Evolutionary conservation across 2,113 vertebrate species (phyloP), one percentile per base, ranked within the genome.

Genomic region (Barbus barbus): DNA sequence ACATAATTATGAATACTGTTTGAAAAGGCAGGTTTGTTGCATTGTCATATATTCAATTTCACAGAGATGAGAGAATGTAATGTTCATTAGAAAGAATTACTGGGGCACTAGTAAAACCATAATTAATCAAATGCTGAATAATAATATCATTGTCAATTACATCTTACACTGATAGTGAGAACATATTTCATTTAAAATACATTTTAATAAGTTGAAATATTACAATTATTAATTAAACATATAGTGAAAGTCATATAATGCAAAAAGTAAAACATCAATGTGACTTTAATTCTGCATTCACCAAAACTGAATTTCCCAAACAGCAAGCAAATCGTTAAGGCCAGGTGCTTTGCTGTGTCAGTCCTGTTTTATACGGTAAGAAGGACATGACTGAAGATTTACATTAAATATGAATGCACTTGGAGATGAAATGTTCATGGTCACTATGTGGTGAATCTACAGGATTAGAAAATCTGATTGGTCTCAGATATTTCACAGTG

Each of bases 291-390:
- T 26, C 7, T 9, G 56, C 9, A n/a, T 58, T 58, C 9, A 65
- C 1, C 63, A 67, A 4, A 33, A 3, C 24, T 46, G 72, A 74
- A 58, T 78, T 38, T 20, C 48, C 31, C 31, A 78, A 28, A 28
- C 46, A 81, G 18, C 74, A 36, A 36, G 31, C 46, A 69, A 46
- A 31, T 73, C 48, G 61, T 79, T 72, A 53, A 63, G 20, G 76
- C 82, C 88, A 92, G 85, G 87, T 77, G 74, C 61, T 63, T 51
- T 82, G 82, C 86, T 82, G 80, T 85, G 85, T 83, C 88, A 91
- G 90, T 91, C 89, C 85, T 81, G 86, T 91, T 92, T 91, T 86
- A 87, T 89, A 91, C 86, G 78, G 78, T 85, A 82, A 84, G 83
- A 89, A 81, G 38, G 82, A 88, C 77, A 87, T 87, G 87, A 88